Evolutionary conservation across 1,140 invertebrate genomes (phyloP).

Genomic region (Sinella curviseta): DNA sequence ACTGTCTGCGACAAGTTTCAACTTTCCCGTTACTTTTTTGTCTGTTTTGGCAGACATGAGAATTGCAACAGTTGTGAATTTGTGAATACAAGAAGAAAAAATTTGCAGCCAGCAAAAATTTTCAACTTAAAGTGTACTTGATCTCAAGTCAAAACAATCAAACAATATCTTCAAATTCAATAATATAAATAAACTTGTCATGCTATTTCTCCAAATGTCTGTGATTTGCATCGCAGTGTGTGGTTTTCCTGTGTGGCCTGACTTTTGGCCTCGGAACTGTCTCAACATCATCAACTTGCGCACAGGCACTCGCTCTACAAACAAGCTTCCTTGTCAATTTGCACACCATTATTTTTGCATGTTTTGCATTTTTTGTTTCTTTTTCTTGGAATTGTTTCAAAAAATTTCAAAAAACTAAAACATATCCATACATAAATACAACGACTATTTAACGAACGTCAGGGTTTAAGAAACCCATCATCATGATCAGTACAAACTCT

Average conservation of each 20-base stretch:
- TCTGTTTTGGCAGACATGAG: no score
- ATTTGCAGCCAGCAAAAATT: no score
- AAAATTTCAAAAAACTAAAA: not conserved
- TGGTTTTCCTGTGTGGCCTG: slow-evolving; percentile 17
- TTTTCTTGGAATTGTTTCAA: not conserved
- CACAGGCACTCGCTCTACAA: not conserved
- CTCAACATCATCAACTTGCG: not conserved
- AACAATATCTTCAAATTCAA: not conserved
- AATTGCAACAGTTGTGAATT: no score
- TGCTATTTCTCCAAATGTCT: not conserved
- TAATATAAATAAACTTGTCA: not conserved
- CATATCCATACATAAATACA: not conserved
- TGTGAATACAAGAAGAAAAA: no score
- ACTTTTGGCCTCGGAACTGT: not conserved
- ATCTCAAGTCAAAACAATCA: not conserved
- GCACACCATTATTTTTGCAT: not conserved
- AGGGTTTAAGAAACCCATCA: no score
- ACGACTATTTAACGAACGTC: no score
- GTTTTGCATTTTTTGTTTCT: not conserved
- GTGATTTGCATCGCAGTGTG: not conserved
- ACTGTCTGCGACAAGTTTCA: no score
- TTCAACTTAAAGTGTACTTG: not conserved
- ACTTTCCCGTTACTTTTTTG: no score
- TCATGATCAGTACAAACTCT: not conserved
- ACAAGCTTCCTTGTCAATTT: not conserved